phyloP scores from a whole-genome alignment of 2,113 vertebrate genomes.

The Sciurus niger region DNA sequence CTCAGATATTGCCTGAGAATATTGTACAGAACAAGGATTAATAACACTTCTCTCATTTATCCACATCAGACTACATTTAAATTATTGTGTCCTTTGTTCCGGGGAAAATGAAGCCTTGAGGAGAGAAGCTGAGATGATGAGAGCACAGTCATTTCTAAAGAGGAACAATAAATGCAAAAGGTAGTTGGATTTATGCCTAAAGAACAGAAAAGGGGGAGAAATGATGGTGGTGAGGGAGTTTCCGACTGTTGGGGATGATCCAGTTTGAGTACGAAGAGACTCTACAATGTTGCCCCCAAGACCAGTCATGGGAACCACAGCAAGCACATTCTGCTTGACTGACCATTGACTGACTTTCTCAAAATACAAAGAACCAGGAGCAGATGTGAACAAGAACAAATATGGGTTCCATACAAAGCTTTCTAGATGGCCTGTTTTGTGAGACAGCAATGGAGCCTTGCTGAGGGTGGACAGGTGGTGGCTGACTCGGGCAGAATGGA shows the following conservation, averaged over 20 bases:
- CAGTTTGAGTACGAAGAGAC: background rate
- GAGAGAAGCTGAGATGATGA: background rate
- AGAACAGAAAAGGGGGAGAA: background rate
- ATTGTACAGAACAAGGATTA: background rate
- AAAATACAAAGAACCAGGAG: too few species aligned
- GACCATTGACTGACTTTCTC: too few species aligned
- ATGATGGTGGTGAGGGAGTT: fast-evolving
- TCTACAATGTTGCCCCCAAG: fast-evolving
- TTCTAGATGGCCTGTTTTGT: too few species aligned
- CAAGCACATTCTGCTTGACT: too few species aligned
- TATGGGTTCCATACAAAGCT: too few species aligned
- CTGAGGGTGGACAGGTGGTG: too few species aligned
- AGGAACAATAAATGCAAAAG: background rate
- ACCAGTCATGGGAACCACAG: too few species aligned
- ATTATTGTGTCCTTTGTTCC: background rate
- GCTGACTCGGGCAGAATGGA: too few species aligned
- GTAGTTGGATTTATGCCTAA: background rate
- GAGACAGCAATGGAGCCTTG: too few species aligned
- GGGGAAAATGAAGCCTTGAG: background rate
- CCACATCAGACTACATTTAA: background rate
- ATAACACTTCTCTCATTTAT: background rate
- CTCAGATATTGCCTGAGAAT: background rate
- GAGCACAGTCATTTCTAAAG: background rate
- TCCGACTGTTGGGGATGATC: background rate
- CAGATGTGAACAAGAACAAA: too few species aligned